Base-by-base conservation (phyloP, 37 sponge, comb jelly and placozoan genomes). In the Chondrilla cf. caribensis region DNA sequence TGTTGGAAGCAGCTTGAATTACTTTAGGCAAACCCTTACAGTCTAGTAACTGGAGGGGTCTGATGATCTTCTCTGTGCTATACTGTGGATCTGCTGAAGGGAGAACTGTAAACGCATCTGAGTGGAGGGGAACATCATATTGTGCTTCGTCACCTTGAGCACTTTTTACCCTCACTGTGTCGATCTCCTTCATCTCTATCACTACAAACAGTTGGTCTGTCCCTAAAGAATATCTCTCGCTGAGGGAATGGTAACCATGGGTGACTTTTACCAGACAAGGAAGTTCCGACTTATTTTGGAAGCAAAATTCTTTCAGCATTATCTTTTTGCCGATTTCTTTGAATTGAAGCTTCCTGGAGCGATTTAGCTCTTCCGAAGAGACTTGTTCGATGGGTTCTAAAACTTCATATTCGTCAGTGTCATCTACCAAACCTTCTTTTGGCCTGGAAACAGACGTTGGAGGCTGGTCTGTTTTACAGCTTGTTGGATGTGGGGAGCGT, bases 141-240 rank as follows among this genome's bases (percentile, higher is more conserved):
- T 19, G 0, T 2, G 1, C 7, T 2, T 15, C 25, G 24, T 43
- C 25, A 9, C 24, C 44, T 1, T 18, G 76, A 8, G 7, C 76
- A 1, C 6, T 18, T 2, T 43, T 36, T 0, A 38, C 11, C 11
- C 11, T 73, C n/a, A 39, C 76, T 17, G 40, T n/a, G 1, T 8
- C 42, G 25, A 39, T 73, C 39, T 1, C 24, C 76, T 73, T 73
- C 43, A 21, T 73, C 43, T 73, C 76, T 24, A 73, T n/a, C 18
- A 73, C 76, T 37, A 73, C 76, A 73, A 73, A 73, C 41, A 73
- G 24, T 43, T 73, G 76, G 18, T 37, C 76, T 19, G 21, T 37
- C 1, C 76, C 76, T 19, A 73, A 73, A 2, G 38, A 36, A 37
- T 73, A 73, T 21, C 7, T 17, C 24, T 73, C 76, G 25, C 41